A percentile compares a stretch with the other conserved stretches of the same genome.
These are phyloP conservation scores for Eumaeus atala DNA, from an alignment of 1,140 invertebrate genomes.

Conservation along the genomic window DNA sequence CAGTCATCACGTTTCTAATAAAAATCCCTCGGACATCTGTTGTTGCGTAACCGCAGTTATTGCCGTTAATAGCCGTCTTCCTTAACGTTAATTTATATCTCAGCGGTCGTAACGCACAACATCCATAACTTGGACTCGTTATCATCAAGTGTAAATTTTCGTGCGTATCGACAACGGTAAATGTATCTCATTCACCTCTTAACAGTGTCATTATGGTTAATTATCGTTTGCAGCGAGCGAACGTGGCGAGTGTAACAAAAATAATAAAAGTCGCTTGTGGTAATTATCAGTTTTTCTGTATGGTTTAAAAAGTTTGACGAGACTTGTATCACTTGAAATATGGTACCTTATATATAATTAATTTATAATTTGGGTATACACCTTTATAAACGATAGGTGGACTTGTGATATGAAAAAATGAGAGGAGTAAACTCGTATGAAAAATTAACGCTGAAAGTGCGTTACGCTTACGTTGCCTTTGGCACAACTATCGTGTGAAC, in stretches of 20 bases:
- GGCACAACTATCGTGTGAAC: too few relatives aligned
- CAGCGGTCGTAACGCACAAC: conserved; percentile 24
- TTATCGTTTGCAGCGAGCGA: conserved; percentile 19
- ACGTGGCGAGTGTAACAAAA: not conserved
- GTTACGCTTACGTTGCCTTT: too few relatives aligned
- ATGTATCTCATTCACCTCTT: conserved; percentile 26
- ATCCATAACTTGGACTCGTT: conserved; percentile 34
- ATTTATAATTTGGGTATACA: too few relatives aligned
- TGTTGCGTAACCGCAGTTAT: conserved; percentile 65
- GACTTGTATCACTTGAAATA: too few relatives aligned
- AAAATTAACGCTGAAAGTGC: too few relatives aligned
- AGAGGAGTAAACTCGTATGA: too few relatives aligned
- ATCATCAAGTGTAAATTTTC: conserved; percentile 30
- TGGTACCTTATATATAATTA: too few relatives aligned
- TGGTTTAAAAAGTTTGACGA: too few relatives aligned
- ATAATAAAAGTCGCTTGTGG: not conserved
- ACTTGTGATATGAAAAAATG: too few relatives aligned
- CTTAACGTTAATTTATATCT: conserved; percentile 48
- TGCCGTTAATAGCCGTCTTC: conserved; percentile 52
- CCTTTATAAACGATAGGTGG: too few relatives aligned
- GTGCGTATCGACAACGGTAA: conserved; percentile 27
- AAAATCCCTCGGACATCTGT: conserved; percentile 54
- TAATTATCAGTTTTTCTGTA: not conserved
- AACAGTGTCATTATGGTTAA: conserved; percentile 31
- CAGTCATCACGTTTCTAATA: conserved; percentile 68